Conservation (phyloP, 1,140 invertebrate species). For the Phocides pigmalion region DNA sequence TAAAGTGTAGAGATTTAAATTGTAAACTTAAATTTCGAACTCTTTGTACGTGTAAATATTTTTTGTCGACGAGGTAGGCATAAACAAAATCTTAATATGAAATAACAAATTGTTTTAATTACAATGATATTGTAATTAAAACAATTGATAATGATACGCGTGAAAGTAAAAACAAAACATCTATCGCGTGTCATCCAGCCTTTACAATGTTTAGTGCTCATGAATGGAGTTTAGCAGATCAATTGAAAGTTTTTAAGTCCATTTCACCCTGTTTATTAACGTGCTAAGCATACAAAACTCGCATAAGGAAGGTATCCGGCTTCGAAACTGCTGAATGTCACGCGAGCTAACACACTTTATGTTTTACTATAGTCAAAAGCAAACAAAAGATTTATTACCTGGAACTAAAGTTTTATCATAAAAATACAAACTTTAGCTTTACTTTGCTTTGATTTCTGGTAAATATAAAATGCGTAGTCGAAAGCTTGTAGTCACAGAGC, state of each 20-base stretch:
- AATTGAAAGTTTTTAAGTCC: slow-evolving; percentile 28
- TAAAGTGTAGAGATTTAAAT: too few relatives aligned
- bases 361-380: neutral
- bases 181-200: slow-evolving; percentile 2
- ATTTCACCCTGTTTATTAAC: slow-evolving; percentile 3
- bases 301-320: slow-evolving; percentile 16
- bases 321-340: slow-evolving; percentile 17
- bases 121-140: too few relatives aligned
- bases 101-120: too few relatives aligned
- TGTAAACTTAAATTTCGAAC: too few relatives aligned
- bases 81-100: too few relatives aligned
- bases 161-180: neutral
- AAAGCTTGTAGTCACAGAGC: neutral
- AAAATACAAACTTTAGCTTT: neutral
- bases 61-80: too few relatives aligned
- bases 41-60: too few relatives aligned
- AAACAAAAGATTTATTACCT: slow-evolving; percentile 1
- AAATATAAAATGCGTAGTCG: neutral
- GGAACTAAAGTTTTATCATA: neutral
- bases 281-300: slow-evolving; percentile 15
- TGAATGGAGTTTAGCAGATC: slow-evolving; percentile 20
- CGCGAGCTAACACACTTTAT: slow-evolving; percentile 17
- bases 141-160: too few relatives aligned
- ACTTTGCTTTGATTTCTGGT: neutral
- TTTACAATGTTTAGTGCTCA: slow-evolving; percentile 8